Evolutionary conservation across 2,797 vertebrate species (phyloP), one percentile per base, ranked within the genome.

Genomic region (Rhyacichthys aspro): DNA sequence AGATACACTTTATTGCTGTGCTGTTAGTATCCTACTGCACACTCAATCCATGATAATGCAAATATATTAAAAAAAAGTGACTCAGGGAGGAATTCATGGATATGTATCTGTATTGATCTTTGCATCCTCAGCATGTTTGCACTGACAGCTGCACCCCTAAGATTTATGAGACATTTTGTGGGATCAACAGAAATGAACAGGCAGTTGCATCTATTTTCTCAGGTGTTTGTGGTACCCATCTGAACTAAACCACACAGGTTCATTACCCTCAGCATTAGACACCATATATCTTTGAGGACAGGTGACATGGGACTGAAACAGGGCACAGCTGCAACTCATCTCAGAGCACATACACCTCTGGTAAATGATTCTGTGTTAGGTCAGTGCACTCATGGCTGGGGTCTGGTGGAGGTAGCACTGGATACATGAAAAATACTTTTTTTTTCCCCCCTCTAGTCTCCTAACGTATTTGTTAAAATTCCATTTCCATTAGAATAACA

Each of bases 121-220:
- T 44, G 62, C 47, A n/a, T 77, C 67, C 55, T 72, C 55, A 17
- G 70, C 18, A 37, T 15, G 34, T 75, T 79, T 72, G 39, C 58
- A 65, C 71, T 78, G 79, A 84, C 78, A 73, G 67, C 60, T 15
- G 76, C 79, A 59, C 14, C 63, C 55, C 37, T 53, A 32, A 49
- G 86, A 86, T 87, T 84, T 70, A 85, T 81, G 78, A 59, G 62
- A 46, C 49, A n/a, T 66, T 76, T 33, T 52, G 59, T 15, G 55
- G 47, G 48, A 63, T 77, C 66, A 76, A 81, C 67, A 68, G 19
- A 64, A 63, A 70, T 11, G 44, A 60, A 50, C 33, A 66, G 58
- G 43, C 55, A 48, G 63, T 44, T 77, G 53, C 62, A 56, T 73
- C 47, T 67, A 7, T 70, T 67, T 50, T 47, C 53, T 61, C 34